Conservation (phyloP, 2,797 vertebrate genomes). For the Pseudochaenichthys georgianus region DNA sequence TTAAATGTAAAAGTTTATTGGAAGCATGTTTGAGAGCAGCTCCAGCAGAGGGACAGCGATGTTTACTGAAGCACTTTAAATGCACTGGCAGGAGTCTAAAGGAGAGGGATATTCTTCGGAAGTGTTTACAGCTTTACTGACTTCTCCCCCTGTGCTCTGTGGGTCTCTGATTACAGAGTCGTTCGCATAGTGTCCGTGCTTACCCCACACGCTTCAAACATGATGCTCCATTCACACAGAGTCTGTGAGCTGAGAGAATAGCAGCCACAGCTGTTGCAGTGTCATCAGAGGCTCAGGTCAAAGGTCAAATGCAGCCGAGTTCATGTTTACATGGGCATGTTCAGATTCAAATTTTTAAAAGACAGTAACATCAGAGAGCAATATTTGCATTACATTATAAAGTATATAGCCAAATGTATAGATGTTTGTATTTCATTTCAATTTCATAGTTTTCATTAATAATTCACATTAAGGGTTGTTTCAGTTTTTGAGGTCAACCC, state of each 20-base stretch:
- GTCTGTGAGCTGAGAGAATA: conserved; percentile 73
- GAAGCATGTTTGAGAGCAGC: conserved; percentile 21
- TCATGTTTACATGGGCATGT: conserved; percentile 63
- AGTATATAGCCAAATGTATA: background rate
- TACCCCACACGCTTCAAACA: conserved; percentile 74
- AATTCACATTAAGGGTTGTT: too few species aligned
- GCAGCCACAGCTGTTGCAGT: conserved; percentile 80
- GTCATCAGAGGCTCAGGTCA: conserved; percentile 74
- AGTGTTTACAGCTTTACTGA: conserved; percentile 78
- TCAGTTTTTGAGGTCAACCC: background rate
- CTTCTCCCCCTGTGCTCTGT: conserved; percentile 53
- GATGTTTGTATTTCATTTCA: background rate
- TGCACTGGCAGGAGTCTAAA: conserved; percentile 57
- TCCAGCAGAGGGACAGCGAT: conserved; percentile 26
- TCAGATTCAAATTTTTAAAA: conserved; percentile 20
- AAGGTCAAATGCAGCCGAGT: conserved; percentile 68
- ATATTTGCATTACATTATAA: background rate
- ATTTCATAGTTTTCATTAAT: too few species aligned
- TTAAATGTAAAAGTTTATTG: conserved; percentile 26
- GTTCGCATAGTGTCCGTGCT: conserved; percentile 78
- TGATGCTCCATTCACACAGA: conserved; percentile 73
- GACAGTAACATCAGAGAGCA: background rate
- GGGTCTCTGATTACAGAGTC: conserved; percentile 82
- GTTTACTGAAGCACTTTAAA: conserved; percentile 63
- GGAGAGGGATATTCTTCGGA: conserved; percentile 68